phyloP scores from a whole-genome alignment of 2,797 vertebrate genomes.

The Diceros bicornis region DNA sequence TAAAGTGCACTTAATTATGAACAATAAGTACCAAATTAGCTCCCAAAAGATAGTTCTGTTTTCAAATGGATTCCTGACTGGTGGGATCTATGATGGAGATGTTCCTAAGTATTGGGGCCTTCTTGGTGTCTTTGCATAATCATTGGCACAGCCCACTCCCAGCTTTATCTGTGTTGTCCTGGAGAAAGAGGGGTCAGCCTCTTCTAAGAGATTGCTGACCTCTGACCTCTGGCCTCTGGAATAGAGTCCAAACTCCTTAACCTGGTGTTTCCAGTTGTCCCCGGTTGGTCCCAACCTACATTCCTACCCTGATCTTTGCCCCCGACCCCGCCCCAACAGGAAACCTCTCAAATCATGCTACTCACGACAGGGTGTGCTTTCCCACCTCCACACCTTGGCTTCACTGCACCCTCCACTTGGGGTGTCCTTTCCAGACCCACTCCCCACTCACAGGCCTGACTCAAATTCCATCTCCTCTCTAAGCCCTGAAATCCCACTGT shows the following conservation, averaged over 20 bases:
- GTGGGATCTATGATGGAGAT: neutral
- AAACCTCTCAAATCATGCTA: neutral
- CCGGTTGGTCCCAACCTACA: conserved; percentile 28
- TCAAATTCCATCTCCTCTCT: neutral
- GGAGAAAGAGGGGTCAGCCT: conserved; percentile 40
- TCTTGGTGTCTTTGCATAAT: conserved; percentile 38
- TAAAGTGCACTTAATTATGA: conserved; percentile 54
- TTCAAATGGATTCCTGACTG: conserved; percentile 42
- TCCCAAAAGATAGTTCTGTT: conserved; percentile 55
- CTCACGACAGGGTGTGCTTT: neutral
- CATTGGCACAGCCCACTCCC: neutral
- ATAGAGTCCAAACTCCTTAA: conserved; percentile 52
- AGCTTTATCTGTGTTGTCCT: conserved; percentile 32
- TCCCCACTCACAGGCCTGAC: neutral
- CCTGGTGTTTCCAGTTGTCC: conserved; percentile 43
- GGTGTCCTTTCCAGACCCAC: neutral
- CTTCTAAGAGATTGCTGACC: conserved; percentile 52
- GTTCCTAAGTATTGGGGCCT: neutral
- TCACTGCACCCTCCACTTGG: neutral
- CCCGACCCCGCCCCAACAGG: neutral
- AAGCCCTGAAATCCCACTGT: neutral
- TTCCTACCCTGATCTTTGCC: conserved; percentile 38
- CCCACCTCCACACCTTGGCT: neutral
- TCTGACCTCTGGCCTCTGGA: conserved; percentile 47
- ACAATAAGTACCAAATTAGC: neutral